Evolutionary conservation across 2,888 invertebrate species (phyloP).

Genomic region (Cepaea hortensis): DNA sequence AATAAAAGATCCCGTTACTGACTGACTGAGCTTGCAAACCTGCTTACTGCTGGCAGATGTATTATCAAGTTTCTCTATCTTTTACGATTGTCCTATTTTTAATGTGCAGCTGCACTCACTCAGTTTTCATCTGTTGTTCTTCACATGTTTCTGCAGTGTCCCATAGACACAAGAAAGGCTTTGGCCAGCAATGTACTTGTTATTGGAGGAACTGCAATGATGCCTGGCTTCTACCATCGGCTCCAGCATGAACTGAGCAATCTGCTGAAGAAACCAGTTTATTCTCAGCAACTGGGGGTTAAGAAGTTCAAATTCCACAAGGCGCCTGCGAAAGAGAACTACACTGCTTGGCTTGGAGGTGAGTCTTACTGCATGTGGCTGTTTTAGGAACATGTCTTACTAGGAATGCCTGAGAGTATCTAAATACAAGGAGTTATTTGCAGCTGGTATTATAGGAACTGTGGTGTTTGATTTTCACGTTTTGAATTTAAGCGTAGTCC

Average conservation of each 20-base stretch:
- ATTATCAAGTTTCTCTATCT: too few species aligned
- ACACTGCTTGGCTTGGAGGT: constrained; percentile 91
- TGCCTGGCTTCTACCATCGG: constrained; percentile 88
- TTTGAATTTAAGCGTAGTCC: too few species aligned
- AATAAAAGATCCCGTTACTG: too few species aligned
- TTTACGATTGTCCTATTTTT: too few species aligned
- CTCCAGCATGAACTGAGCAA: constrained; percentile 86
- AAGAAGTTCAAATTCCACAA: constrained; percentile 87
- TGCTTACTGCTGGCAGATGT: too few species aligned
- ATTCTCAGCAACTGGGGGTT: constrained; percentile 80
- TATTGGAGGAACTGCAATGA: constrained; percentile 89
- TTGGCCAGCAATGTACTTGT: constrained; percentile 90
- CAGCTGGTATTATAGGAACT: neutral
- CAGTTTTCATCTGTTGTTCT: too few species aligned
- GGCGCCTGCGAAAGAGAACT: constrained; percentile 88
- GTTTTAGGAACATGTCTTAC: neutral
- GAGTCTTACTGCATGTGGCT: neutral
- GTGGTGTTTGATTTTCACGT: neutral
- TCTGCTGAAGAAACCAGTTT: constrained; percentile 79
- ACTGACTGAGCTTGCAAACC: too few species aligned
- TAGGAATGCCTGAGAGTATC: neutral
- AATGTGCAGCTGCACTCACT: too few species aligned
- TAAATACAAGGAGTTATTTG: neutral
- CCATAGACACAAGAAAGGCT: constrained; percentile 86
- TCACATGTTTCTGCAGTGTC: constrained; percentile 79